A percentile compares a stretch with the other conserved stretches of the same genome.
These are phyloP conservation scores for Eidolon dupreanum DNA, from an alignment of 2,797 vertebrate genomes.

Conservation along the genomic window DNA sequence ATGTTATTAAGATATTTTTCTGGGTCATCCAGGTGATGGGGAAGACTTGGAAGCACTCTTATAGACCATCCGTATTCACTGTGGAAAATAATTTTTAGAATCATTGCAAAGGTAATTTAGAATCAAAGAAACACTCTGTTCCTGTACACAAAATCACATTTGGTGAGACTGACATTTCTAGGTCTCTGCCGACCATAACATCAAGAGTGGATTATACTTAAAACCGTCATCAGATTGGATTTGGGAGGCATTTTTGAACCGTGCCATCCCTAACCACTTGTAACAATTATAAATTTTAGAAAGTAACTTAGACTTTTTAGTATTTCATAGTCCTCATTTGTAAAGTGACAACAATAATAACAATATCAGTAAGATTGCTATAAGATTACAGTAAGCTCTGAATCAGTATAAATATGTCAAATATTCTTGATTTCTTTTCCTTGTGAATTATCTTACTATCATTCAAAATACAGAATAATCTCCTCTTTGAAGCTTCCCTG, in stretches of 20 bases:
- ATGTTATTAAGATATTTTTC: conserved; percentile 44
- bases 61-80: neutral
- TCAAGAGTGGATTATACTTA: conserved; percentile 7
- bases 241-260: neutral
- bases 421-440: neutral
- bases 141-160: conserved; percentile 50
- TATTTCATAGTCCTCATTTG: neutral
- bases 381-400: neutral
- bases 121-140: conserved; percentile 52
- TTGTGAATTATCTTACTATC: neutral
- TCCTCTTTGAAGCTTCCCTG: neutral
- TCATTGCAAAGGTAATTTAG: conserved; percentile 46
- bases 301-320: neutral
- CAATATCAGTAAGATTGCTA: neutral
- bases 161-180: conserved; percentile 59
- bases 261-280: neutral
- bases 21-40: neutral
- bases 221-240: conserved; percentile 18
- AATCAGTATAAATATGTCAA: neutral
- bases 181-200: conserved; percentile 23
- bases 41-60: neutral
- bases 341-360: neutral
- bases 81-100: conserved; percentile 30
- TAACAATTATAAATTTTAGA: conserved; percentile 11
- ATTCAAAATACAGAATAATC: neutral